These are phyloP conservation scores for Charaxes varanes DNA, from an alignment of 1,140 invertebrate species.

Conservation along the genomic window DNA sequence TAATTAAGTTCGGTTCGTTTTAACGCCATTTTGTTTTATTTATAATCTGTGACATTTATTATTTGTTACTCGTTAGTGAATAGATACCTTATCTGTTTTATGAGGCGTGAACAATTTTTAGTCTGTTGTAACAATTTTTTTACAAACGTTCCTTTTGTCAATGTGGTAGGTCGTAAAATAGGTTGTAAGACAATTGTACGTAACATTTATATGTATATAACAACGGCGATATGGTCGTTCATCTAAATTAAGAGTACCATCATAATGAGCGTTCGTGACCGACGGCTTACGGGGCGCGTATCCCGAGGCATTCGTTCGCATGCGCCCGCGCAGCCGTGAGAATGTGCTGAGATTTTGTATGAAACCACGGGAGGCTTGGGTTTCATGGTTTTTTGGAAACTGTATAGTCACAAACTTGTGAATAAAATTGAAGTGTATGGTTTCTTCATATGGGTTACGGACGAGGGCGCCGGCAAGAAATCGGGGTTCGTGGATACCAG, in stretches of 20 bases:
- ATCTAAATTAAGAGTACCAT: conserved; percentile 23
- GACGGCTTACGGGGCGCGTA: conserved; percentile 12
- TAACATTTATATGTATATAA: no score
- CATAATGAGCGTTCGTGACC: conserved; percentile 26
- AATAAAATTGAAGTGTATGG: no score
- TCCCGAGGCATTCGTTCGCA: conserved; percentile 15
- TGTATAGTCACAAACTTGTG: no score
- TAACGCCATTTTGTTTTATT: conserved; percentile 29
- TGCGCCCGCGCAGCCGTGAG: conserved; percentile 14
- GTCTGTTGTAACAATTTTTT: conserved; percentile 7
- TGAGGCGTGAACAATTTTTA: conserved; percentile 31
- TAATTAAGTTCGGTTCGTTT: conserved; percentile 31
- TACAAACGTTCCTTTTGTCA: background rate
- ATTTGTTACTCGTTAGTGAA: conserved; percentile 30
- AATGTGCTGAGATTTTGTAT: conserved; percentile 8
- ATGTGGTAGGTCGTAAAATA: conserved; percentile 11
- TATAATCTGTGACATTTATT: conserved; percentile 37
- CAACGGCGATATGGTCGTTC: conserved; percentile 23
- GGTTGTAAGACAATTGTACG: no score
- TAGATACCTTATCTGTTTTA: conserved; percentile 30
- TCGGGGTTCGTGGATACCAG: no score
- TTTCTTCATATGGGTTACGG: no score
- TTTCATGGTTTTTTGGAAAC: no score
- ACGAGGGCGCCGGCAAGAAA: no score
- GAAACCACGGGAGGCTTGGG: no score